Percentiles rank a stretch among this genome's conserved stretches.
phyloP scores from a whole-genome alignment of 2,888 invertebrate genomes.

The Eupithecia dodoneata region DNA sequence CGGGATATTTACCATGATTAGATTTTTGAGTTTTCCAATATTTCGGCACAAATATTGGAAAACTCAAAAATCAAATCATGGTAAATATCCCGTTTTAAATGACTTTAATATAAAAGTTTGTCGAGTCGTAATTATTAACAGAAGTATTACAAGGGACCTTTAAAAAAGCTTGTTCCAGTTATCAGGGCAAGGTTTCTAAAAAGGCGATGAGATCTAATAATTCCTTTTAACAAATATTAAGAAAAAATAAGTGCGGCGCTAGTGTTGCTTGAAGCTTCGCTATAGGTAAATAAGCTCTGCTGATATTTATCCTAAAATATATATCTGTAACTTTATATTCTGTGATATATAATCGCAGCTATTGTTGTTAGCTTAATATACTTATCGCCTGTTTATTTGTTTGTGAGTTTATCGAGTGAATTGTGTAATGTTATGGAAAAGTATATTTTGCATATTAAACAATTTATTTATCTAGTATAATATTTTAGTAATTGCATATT shows the following conservation, averaged over 20 bases:
- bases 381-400: neutral
- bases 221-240: neutral
- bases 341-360: conserved; percentile 68
- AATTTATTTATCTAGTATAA: neutral
- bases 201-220: neutral
- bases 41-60: no score
- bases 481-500: no score
- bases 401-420: neutral
- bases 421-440: neutral
- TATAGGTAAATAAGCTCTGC: no score
- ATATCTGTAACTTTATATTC: conserved; percentile 62
- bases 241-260: neutral
- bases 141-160: no score
- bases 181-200: no score
- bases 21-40: no score
- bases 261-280: neutral
- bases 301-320: conserved; percentile 32
- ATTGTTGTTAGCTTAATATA: conserved; percentile 41
- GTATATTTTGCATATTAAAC: neutral
- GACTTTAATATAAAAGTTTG: no score
- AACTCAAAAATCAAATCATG: no score
- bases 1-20: no score
- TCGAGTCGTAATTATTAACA: no score
- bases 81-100: no score
- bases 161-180: no score